Conservation (phyloP, 2,888 invertebrate species). For the Scaptomyza flava region DNA sequence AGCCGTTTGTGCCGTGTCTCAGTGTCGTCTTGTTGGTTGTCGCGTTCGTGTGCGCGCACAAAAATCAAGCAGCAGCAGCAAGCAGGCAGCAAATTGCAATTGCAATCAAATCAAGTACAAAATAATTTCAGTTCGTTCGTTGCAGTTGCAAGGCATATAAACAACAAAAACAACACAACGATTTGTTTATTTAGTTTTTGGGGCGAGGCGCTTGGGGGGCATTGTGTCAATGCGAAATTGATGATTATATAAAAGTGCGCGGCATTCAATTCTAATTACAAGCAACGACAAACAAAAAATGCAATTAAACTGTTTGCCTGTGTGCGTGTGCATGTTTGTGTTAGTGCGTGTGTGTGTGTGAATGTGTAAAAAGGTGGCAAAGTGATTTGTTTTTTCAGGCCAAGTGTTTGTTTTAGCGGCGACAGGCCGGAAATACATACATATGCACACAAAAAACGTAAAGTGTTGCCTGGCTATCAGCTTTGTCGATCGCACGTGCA, state of each 20-base stretch:
- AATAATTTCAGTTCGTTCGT: constrained; percentile 47
- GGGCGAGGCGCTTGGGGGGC: constrained; percentile 47
- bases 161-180: constrained; percentile 22
- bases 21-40: constrained; percentile 84
- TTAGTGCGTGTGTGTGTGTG: constrained; percentile 9
- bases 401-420: constrained; percentile 54
- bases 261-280: constrained; percentile 74
- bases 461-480: constrained; percentile 26
- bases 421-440: constrained; percentile 43
- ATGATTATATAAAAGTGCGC: constrained; percentile 76
- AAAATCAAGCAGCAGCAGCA: constrained; percentile 42
- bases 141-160: constrained; percentile 51
- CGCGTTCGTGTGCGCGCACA: constrained; percentile 81
- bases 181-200: constrained; percentile 56
- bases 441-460: constrained; percentile 16
- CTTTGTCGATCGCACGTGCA: constrained; percentile 59
- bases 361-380: constrained; percentile 33
- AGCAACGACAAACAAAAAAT: constrained; percentile 63
- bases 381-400: constrained; percentile 59
- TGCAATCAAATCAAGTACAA: constrained; percentile 54
- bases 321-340: constrained; percentile 6
- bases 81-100: constrained; percentile 41
- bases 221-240: constrained; percentile 71
- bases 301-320: constrained; percentile 43
- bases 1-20: constrained; percentile 63